Evolutionary conservation across 92 coral and sea anemone genomes (phyloP), one percentile per base, ranked within the genome.

Genomic region (Zoanthus solanderi): DNA sequence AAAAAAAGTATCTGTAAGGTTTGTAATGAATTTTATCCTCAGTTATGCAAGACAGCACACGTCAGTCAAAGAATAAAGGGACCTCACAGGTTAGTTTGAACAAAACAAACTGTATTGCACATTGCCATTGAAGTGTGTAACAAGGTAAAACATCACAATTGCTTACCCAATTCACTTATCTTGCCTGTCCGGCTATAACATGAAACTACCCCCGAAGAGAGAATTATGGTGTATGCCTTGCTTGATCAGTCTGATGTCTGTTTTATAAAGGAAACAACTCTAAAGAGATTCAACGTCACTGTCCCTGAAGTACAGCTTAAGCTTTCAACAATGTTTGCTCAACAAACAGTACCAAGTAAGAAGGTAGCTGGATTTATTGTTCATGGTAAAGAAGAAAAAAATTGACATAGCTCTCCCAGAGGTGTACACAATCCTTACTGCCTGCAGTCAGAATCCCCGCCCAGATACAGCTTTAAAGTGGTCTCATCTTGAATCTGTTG

Each of bases 191-290:
- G 90, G 88, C 23, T 90, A 48, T 78, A 86, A 32, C 88, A 90
- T 46, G 56, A 75, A 6, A 23, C n/a, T 1, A 78, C 17, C 6
- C 85, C 89, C 28, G 84, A 52, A 14, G 75, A 80, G 5, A 48
- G 52, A 50, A 32, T 63, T 28, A 47, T 68, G 8, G 83, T 84
- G 23, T 84, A 89, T 48, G 86, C 92, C 3, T 79, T 89, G 8
- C 92, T 92, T 37, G 90, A 92, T 58, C 95, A 93, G 57, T 87
- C 90, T 23, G 93, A 93, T 54, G 94, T 91, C n/a, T 94, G 93
- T 61, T 90, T 90, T 71, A 47, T 87, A 0, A 90, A 53, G 50
- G 79, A 80, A 8, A 34, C 76, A 54, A 54, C 78, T 17, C 77
- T 87, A 6, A 60, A 82, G 28, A 76, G 56, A 14, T 72, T 90